Base-by-base conservation (phyloP, 2,888 invertebrate species). In the Drosophila monieri region DNA sequence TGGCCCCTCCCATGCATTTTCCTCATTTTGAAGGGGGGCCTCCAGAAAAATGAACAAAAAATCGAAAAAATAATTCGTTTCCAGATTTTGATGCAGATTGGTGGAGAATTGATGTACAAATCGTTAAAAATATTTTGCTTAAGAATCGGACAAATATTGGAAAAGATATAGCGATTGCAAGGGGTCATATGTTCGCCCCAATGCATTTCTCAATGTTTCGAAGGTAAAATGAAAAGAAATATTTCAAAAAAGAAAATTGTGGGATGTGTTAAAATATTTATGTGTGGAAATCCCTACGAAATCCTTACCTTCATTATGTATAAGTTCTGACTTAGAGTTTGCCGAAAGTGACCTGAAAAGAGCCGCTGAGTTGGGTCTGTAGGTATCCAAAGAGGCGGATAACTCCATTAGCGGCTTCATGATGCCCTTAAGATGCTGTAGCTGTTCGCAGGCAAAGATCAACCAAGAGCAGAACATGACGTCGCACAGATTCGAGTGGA, bases 371-470 rank as follows among this genome's bases (percentile, higher is more conserved):
- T 95, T 95, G 0, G 95, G 95, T 86, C 93, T 74, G 78, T 95
- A 96, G 0, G 96, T 96, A 83, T 96, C 96, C 80, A 96, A 89
- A 0, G 96, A 94, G 0, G 96, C 96, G 23, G 96, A 96, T 3
- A 97, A 93, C 88, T 97, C 96, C 96, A 97, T 97, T 54, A 97
- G 91, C 0, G 96, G 96, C 76, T 96, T 96, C 95, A 97, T 95
- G 71, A 97, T 97, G 48, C 95, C 95, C 89, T 97, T 97, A 39
- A 97, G 92, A 90, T 97, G 97, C 88, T 96, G 95, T 61, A 97
- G 92, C 89, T 97, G 97, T 80, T 97, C 97, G 80, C 97, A 97
- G 0, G 97, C 96, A 85, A 96, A 96, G 65, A 97, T 94, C 76
- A 97, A 87, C 96, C 96, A 96, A 1, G 95, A 96, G 88, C 96